Conservation (phyloP, 2,113 vertebrate genomes). For the Peromyscus polionotus region DNA sequence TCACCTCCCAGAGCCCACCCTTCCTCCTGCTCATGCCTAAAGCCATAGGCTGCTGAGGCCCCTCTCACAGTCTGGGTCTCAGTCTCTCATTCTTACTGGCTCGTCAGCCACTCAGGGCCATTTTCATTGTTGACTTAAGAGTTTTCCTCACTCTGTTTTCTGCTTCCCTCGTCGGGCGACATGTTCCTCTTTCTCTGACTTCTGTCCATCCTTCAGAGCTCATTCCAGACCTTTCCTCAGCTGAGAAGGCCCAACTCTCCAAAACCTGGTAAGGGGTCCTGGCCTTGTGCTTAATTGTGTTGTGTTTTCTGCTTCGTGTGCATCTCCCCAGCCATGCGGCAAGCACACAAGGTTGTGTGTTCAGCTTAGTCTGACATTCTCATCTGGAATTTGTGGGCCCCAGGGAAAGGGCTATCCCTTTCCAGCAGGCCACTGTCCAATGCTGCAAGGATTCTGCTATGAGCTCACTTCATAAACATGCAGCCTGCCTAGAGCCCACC, state of each 20-base stretch:
- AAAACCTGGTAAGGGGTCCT: accelerated
- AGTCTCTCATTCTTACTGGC: not conserved
- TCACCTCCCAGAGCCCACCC: not conserved
- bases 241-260: no score
- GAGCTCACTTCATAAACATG: not conserved
- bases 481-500: not conserved
- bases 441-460: no score
- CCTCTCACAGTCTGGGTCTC: not conserved
- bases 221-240: not conserved
- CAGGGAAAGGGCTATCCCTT: not conserved
- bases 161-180: accelerated
- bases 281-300: accelerated
- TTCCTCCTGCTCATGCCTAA: not conserved
- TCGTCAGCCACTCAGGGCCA: no score
- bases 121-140: not conserved
- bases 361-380: not conserved
- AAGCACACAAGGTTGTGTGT: not conserved
- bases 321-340: no score
- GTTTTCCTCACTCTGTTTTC: not conserved
- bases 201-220: no score
- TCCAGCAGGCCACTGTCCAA: not conserved
- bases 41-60: not conserved
- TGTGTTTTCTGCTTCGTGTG: no score
- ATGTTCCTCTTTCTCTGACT: not conserved
- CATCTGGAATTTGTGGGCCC: not conserved